Evolutionary conservation across 2,113 vertebrate genomes (phyloP).

Genomic region (Tupaia chinensis): DNA sequence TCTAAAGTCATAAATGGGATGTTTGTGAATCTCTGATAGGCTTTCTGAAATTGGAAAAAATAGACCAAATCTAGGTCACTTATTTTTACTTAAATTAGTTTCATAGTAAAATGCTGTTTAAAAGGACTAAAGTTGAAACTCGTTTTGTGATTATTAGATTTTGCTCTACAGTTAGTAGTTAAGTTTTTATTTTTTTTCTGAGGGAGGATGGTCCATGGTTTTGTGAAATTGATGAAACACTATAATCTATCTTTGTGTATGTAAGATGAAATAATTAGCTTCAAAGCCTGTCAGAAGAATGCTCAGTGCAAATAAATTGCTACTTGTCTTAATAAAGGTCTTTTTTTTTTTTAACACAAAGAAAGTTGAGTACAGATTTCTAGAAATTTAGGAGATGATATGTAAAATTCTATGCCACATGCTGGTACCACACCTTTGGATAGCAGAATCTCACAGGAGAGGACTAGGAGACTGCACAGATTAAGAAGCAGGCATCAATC

Average conservation of each 20-base stretch:
- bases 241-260: background rate
- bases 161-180: background rate
- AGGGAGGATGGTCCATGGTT: background rate
- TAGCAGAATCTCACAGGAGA: background rate
- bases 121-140: background rate
- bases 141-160: background rate
- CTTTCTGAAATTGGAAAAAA: slow-evolving; percentile 37
- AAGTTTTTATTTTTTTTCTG: background rate
- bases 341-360: background rate
- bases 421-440: background rate
- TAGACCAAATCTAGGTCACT: background rate
- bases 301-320: background rate
- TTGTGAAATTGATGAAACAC: background rate
- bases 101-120: background rate
- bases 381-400: background rate
- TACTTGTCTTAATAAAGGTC: background rate
- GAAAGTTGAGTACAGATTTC: background rate
- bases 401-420: background rate
- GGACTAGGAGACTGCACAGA: background rate
- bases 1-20: background rate
- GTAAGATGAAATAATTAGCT: background rate
- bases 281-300: background rate
- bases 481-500: background rate
- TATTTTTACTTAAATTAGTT: slow-evolving; percentile 44
- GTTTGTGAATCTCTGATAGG: background rate